Conservation (phyloP, 2,797 vertebrate species). For the Semaprochilodus insignis region DNA sequence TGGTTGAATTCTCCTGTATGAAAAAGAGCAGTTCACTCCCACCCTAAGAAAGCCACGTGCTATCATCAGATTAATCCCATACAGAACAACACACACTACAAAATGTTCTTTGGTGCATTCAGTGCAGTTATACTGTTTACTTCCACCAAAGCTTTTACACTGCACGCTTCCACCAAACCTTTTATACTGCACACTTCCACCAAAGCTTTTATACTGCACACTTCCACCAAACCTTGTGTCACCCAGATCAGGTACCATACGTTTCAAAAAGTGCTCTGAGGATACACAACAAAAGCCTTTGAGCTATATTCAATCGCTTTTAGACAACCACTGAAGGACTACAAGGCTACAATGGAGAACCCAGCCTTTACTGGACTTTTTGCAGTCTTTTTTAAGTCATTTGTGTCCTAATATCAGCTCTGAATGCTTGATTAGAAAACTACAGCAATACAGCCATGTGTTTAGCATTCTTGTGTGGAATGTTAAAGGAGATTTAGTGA, state of each 20-base stretch:
- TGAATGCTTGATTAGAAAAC: background rate
- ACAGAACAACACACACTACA: no score
- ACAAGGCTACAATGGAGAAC: background rate
- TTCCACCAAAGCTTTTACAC: no score
- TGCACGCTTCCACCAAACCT: no score
- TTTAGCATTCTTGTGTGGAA: background rate
- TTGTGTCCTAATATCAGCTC: background rate
- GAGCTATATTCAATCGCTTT: background rate
- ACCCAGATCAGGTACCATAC: background rate
- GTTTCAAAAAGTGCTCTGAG: background rate
- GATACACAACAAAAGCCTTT: constrained; percentile 2
- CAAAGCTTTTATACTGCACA: no score
- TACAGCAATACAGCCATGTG: background rate
- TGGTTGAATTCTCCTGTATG: no score
- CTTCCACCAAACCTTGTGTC: background rate
- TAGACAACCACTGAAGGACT: background rate
- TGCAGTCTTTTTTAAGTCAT: background rate
- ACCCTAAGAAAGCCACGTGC: no score
- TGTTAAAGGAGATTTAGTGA: background rate
- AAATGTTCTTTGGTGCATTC: no score
- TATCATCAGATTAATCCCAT: no score
- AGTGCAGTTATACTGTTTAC: no score
- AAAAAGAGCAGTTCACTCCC: no score
- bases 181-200: no score
- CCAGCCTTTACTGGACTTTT: background rate